Percentiles rank a stretch among this genome's conserved stretches.
These are phyloP conservation scores for mouse (Mus musculus) DNA, from an alignment of 2,113 vertebrate species.

Conservation along the genomic window GRCm39 chr14:60462001-60462500, in stretches of 20 bases:
- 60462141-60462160: conserved; percentile 80
- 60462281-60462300: conserved; percentile 75
- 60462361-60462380: conserved; percentile 81
- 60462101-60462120: conserved; percentile 64
- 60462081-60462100: conserved; percentile 69
- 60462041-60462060: conserved; percentile 77
- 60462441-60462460: conserved; percentile 73
- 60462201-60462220: conserved; percentile 82
- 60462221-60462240: conserved; percentile 84
- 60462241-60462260: conserved; percentile 77
- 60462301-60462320: conserved; percentile 84
- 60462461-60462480: conserved; percentile 77
- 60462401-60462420: conserved; percentile 71
- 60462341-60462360: conserved; percentile 88
- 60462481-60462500: conserved; percentile 72
- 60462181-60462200: conserved; percentile 85
- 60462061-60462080: conserved; percentile 77
- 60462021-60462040: conserved; percentile 71
- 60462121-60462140: conserved; percentile 75
- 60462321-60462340: conserved; percentile 80
- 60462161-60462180: conserved; percentile 78
- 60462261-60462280: conserved; percentile 76
- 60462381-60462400: conserved; percentile 84
- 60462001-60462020: conserved; percentile 77
- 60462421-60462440: conserved; percentile 72